Evolutionary conservation across 2,888 invertebrate species (phyloP), one percentile per base, ranked within the genome.

Genomic region (Listrodromus nycthemerus): DNA sequence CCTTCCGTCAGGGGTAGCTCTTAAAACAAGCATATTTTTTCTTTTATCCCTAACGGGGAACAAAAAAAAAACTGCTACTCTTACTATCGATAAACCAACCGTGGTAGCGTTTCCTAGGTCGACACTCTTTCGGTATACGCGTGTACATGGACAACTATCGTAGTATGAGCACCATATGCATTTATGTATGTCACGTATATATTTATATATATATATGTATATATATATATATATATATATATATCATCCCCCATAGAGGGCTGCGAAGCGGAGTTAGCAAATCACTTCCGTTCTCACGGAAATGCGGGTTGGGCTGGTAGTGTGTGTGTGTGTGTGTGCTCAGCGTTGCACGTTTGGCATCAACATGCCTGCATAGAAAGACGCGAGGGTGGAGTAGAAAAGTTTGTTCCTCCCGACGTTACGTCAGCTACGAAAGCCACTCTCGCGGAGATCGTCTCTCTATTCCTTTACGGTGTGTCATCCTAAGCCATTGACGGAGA

Each of bases 251-350:
- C 48, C 33, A 13, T 24, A 19, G 61, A 55, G 37, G 61, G 80
- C 73, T 76, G 37, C 19, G 33, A 48, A 52, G 67, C 71, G 21
- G 67, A 77, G 80, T 83, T 83, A 80, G 83, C 83, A 80, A 83
- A 83, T 83, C 83, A 83, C 73, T 83, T 80, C 77, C 83, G 83
- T 80, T 83, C 83, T 83, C 83, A 83, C 83, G 83, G 61, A 83
- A 71, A 80, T 83, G 83, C 80, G 80, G 73, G 73, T 37, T 63
- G 33, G 13, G 55, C 63, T 27, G 33, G 45, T 45, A 30, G 61
- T 19, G 41, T 27, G 45, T 41, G 41, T 13, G 13, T n/a, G 61
- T 19, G 41, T 27, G 45, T 41, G 41, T 13, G 13, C 24, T 13
- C 33, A 21, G 10, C 13, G 10, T 24, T 33, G 52, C 37, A 21